A percentile compares a stretch with the other conserved stretches of the same genome.
These are phyloP conservation scores for Cossypha niveicapilla DNA, from an alignment of 2,797 vertebrate species.

Conservation along the genomic window DNA sequence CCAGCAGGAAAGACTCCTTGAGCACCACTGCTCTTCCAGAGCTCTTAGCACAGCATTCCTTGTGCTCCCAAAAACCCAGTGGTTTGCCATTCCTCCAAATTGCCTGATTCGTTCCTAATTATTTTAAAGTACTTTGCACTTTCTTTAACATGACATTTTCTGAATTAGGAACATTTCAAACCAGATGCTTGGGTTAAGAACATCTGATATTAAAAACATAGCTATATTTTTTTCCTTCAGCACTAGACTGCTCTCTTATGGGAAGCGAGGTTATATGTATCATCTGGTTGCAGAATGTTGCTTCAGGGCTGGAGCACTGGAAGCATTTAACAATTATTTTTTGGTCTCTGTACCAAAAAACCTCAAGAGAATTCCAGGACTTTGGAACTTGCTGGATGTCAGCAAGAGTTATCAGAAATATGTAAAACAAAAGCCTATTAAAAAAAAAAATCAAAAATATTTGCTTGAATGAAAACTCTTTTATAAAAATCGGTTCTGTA, in stretches of 20 bases:
- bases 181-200: slow-evolving; percentile 70
- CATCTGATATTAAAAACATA: slow-evolving; percentile 68
- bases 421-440: background rate
- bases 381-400: slow-evolving; percentile 14
- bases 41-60: background rate
- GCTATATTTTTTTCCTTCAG: background rate
- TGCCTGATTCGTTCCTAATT: slow-evolving; percentile 56
- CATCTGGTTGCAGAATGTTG: slow-evolving; percentile 74
- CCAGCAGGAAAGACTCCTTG: background rate
- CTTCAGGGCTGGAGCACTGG: slow-evolving; percentile 37
- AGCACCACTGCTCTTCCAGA: background rate
- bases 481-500: background rate
- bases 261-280: slow-evolving; percentile 59
- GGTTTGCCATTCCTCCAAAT: slow-evolving; percentile 28
- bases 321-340: slow-evolving; percentile 46
- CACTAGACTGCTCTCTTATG: slow-evolving; percentile 54
- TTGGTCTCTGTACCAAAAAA: slow-evolving; percentile 13
- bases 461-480: background rate
- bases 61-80: background rate
- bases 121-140: slow-evolving; percentile 65
- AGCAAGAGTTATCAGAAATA: slow-evolving; percentile 33
- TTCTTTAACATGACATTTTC: slow-evolving; percentile 68
- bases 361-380: slow-evolving; percentile 37
- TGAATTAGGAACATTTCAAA: slow-evolving; percentile 64
- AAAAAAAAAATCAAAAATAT: background rate